These are phyloP conservation scores for Petrosia ficiformis DNA, from an alignment of 37 sponge, comb jelly and placozoan species.

Conservation along the genomic window DNA sequence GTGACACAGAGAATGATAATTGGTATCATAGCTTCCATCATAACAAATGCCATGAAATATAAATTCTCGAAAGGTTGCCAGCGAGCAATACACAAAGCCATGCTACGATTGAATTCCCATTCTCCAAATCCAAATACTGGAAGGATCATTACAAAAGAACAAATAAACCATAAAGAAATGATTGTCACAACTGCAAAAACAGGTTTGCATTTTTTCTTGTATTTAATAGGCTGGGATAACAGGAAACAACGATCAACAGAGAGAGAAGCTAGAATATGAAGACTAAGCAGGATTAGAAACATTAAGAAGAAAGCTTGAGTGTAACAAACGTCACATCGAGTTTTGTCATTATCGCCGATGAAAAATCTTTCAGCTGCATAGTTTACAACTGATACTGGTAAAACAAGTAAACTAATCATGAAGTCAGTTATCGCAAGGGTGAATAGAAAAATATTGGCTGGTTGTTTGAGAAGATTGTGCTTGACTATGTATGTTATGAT, in stretches of 20 bases:
- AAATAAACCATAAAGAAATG: constrained; percentile 23
- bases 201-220: constrained; percentile 40
- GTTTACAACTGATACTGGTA: constrained; percentile 14
- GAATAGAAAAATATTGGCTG: constrained; percentile 63
- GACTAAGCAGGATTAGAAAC: constrained; percentile 35
- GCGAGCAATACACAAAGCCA: constrained; percentile 63
- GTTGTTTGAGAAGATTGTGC: constrained; percentile 47
- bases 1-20: constrained; percentile 36
- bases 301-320: constrained; percentile 41
- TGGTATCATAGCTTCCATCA: constrained; percentile 52
- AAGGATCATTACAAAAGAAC: constrained; percentile 25
- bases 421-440: constrained; percentile 53
- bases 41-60: constrained; percentile 30
- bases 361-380: constrained; percentile 15
- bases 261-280: constrained; percentile 54
- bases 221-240: constrained; percentile 50
- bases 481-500: constrained; percentile 43
- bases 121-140: constrained; percentile 58
- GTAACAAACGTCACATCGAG: constrained; percentile 47
- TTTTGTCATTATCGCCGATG: constrained; percentile 37
- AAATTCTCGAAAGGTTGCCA: constrained; percentile 15
- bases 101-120: constrained; percentile 58
- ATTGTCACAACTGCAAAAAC: constrained; percentile 22
- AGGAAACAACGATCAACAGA: constrained; percentile 70
- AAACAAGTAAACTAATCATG: constrained; percentile 22